phyloP scores from a whole-genome alignment of 2,888 invertebrate genomes.

The Bedellia somnulentella region DNA sequence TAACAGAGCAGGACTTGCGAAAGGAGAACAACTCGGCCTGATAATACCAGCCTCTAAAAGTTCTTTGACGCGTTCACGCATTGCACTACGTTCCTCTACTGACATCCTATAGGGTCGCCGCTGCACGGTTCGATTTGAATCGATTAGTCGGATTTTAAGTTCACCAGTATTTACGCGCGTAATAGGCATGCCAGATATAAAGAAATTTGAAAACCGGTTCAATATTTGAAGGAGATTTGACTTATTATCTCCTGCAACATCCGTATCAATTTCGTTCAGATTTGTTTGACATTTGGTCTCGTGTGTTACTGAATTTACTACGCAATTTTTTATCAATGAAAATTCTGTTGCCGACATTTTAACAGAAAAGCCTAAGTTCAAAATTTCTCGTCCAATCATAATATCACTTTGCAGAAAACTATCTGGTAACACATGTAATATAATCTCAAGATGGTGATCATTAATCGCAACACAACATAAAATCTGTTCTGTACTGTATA shows the following conservation, averaged over 20 bases:
- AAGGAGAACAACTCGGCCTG: slow-evolving; percentile 6
- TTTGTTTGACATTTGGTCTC: too few species aligned
- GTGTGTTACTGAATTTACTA: neutral
- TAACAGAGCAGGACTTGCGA: slow-evolving; percentile 6
- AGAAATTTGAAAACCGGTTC: neutral
- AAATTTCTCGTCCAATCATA: slow-evolving; percentile 8
- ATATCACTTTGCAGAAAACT: slow-evolving; percentile 6
- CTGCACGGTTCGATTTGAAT: slow-evolving; percentile 2
- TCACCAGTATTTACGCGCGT: slow-evolving; percentile 1
- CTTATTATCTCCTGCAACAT: neutral
- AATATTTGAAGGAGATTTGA: neutral
- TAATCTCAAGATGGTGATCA: slow-evolving; percentile 7
- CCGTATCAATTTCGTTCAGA: neutral
- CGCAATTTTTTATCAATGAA: neutral
- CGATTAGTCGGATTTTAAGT: neutral
- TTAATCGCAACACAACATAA: slow-evolving; percentile 6
- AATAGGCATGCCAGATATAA: too few species aligned
- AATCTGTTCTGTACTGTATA: slow-evolving; percentile 8
- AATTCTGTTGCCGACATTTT: neutral
- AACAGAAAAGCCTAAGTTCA: slow-evolving; percentile 2
- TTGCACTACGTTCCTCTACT: too few species aligned
- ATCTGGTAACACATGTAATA: slow-evolving; percentile 8
- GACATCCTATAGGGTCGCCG: slow-evolving; percentile 3
- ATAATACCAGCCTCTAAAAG: too few species aligned
- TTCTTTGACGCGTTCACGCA: slow-evolving; percentile 5